Percentiles rank a stretch among this genome's conserved stretches.
Conservation (phyloP, 2,888 invertebrate genomes). For the Drosophila koepferae region DNA sequence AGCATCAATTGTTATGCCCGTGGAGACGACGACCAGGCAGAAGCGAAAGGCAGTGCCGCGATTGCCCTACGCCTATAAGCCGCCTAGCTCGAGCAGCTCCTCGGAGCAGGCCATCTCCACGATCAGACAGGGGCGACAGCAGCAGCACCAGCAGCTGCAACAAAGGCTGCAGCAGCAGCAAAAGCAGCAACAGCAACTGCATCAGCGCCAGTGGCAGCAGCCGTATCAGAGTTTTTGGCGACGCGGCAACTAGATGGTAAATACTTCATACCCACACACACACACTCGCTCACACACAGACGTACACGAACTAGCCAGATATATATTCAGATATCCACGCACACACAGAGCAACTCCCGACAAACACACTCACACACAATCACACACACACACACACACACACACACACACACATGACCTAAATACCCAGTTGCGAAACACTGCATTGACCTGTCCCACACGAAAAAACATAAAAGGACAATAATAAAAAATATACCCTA, state of each 20-base stretch:
- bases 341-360: background rate
- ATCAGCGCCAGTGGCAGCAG: conserved; percentile 45
- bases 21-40: conserved; percentile 5
- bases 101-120: background rate
- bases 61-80: background rate
- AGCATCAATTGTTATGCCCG: background rate
- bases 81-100: background rate
- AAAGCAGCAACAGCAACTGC: conserved; percentile 25
- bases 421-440: conserved; percentile 31
- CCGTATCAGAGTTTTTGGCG: conserved; percentile 46
- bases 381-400: background rate
- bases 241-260: conserved; percentile 30
- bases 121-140: background rate
- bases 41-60: background rate
- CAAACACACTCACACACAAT: background rate
- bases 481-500: conserved; percentile 17
- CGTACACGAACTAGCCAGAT: background rate
- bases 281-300: background rate
- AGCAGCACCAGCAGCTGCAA: background rate
- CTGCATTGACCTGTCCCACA: conserved; percentile 39
- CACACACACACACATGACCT: conserved; percentile 15
- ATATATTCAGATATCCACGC: background rate
- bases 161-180: conserved; percentile 20
- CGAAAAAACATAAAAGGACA: conserved; percentile 21
- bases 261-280: background rate